Base-by-base conservation (phyloP, 2,113 vertebrate genomes). In the Monarcha castaneiventris region DNA sequence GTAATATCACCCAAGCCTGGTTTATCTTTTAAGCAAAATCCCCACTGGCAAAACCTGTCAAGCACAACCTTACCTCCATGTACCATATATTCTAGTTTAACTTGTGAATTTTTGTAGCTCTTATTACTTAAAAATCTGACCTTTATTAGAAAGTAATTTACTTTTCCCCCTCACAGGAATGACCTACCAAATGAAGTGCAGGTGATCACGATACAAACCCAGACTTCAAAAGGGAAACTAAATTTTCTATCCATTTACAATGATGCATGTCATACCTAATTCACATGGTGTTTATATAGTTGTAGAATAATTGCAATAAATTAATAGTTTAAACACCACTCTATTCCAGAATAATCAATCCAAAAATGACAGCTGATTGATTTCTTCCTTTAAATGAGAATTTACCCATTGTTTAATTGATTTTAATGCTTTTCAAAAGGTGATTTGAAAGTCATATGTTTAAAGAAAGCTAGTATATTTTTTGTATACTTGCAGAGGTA, bases 351-450 rank as follows among this genome's bases (percentile, higher is more conserved):
- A 97, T 91, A 97, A 97, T 97, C 97, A 97, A 93, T 96, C 69
- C 69, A 96, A 97, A 98, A 98, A 95, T 96, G 93, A 97, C 96
- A 96, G 41, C 61, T 96, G 96, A 97, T 97, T 96, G 97, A 97
- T 98, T 97, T 97, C 39, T 97, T 93, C 91, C 94, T 97, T 63
- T 30, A 97, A 95, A 95, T 95, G 86, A 97, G 84, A 97, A 96
- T 97, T 97, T 96, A 82, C 59, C 90, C 96, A 96, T 95, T 96
- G 55, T 96, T 97, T 97, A 97, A 97, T 97, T 97, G 95, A 97
- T 97, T 97, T 97, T 96, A 92, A 72, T 96, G 74, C 97, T 96
- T 74, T 94, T 92, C 71, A 83, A 94, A 97, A 97, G 91, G 93
- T 96, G 94, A 96, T 96, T 95, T 98, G 71, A 97, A 98, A 97